phyloP scores from a whole-genome alignment of 2,113 vertebrate genomes.

The Rhinogobius similis region DNA sequence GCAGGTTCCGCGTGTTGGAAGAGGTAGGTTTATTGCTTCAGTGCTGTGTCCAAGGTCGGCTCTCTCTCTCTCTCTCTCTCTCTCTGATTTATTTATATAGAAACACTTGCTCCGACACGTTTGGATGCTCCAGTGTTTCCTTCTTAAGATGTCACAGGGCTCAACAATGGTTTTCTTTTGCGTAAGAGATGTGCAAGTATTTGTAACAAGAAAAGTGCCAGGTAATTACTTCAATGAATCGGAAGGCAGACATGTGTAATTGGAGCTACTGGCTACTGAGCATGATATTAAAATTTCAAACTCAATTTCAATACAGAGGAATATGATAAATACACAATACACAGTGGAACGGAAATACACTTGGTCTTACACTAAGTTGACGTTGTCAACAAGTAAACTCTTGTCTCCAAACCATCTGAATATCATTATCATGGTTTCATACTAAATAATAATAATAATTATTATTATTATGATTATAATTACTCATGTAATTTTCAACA shows the following conservation, averaged over 20 bases:
- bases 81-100: constrained; percentile 64
- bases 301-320: too few relatives aligned
- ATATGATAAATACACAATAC: neutral
- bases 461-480: too few relatives aligned
- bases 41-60: constrained; percentile 49
- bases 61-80: constrained; percentile 13
- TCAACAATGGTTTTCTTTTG: constrained; percentile 41
- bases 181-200: constrained; percentile 31
- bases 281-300: neutral
- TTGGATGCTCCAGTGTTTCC: constrained; percentile 41
- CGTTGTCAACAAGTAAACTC: too few relatives aligned
- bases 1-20: constrained; percentile 34
- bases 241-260: neutral
- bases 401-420: too few relatives aligned
- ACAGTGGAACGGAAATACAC: neutral
- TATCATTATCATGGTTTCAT: too few relatives aligned
- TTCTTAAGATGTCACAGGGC: constrained; percentile 55
- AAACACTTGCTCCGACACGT: constrained; percentile 50
- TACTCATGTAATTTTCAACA: too few relatives aligned
- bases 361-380: neutral
- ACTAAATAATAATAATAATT: too few relatives aligned
- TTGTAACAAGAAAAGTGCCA: constrained; percentile 23
- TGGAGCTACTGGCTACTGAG: neutral
- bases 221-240: constrained; percentile 32
- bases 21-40: constrained; percentile 65